Evolutionary conservation across 1,140 invertebrate genomes (phyloP), one percentile per base, ranked within the genome.

Genomic region (Trypoxylus dichotomus): DNA sequence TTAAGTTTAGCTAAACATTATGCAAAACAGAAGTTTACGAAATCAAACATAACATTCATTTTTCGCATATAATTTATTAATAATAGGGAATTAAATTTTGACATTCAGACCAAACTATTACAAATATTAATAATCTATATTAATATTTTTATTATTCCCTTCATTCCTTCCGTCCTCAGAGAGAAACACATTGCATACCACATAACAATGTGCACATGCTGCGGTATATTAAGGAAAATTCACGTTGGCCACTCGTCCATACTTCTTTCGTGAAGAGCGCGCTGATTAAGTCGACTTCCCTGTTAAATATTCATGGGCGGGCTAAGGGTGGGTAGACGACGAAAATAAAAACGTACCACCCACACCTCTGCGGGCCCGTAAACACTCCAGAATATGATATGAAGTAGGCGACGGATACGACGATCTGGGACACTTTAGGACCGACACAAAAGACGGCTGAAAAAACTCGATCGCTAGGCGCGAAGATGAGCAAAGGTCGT

Each of bases 241-340:
- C 71, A 74, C 41, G 19, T 41, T 74, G 72, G 29, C 72, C 19
- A 74, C 72, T 54, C 47, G 2, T 74, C 15, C 19, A 3, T 41
- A 1, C 15, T 27, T 42, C 72, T n/a, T 43, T 43, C 29, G 58
- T 19, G 21, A 60, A 13, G 24, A 41, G 24, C 2, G n/a, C n/a
- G 41, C 72, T 41, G 72, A 74, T 74, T 74, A 74, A 74, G 72
- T 41, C 72, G 37, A 25, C 72, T 74, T 41, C 29, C n/a, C 1
- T 74, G 72, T 74, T 74, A 74, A 74, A 74, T 74, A 74, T 74
- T 74, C 72, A 74, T 74, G n/a, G 29, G 32, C 27, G 72, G 72
- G 11, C 27, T 37, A 41, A 21, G 72, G 72, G 41, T n/a, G 37
- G 27, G 63, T 54, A 54, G 47, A 54, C 7, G 60, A 68, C 27